A percentile compares a stretch with the other conserved stretches of the same genome.
These are phyloP conservation scores for Hypselothyrea guttata DNA, from an alignment of 2,888 invertebrate species.

Conservation along the genomic window DNA sequence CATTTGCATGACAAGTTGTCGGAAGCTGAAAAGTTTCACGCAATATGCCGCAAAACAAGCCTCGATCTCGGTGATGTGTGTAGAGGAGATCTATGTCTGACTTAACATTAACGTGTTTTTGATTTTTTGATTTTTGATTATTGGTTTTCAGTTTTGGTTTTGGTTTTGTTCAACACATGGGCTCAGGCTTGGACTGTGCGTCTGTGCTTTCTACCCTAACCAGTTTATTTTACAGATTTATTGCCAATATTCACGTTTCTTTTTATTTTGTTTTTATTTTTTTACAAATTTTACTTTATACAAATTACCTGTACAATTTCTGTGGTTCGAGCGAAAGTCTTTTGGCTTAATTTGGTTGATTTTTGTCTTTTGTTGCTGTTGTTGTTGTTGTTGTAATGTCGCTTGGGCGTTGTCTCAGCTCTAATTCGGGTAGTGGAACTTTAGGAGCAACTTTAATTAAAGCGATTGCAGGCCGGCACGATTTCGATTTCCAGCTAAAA, in stretches of 20 bases:
- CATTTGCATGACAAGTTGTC: conserved; percentile 73
- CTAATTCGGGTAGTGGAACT: conserved; percentile 45
- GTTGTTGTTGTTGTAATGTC: conserved; percentile 16
- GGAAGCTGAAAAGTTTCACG: conserved; percentile 64
- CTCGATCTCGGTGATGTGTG: conserved; percentile 17
- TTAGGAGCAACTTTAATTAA: conserved; percentile 66
- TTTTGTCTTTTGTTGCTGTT: conserved; percentile 22
- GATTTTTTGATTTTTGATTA: conserved; percentile 16
- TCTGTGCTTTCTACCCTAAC: conserved; percentile 67
- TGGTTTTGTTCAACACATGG: conserved; percentile 1
- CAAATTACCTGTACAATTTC: conserved; percentile 62
- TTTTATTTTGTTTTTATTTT: conserved; percentile 20
- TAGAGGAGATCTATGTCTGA: conserved; percentile 40
- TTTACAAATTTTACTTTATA: conserved; percentile 46
- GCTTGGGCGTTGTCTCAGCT: conserved; percentile 68
- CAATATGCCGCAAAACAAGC: conserved; percentile 56
- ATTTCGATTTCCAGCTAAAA: conserved; percentile 59
- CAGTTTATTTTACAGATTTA: conserved; percentile 66
- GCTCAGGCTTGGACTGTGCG: conserved; percentile 44
- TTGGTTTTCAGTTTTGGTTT: background rate
- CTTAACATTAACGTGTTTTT: conserved; percentile 24
- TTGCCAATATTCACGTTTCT: conserved; percentile 65
- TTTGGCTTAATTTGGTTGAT: conserved; percentile 52
- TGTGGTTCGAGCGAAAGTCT: conserved; percentile 65
- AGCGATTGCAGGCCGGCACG: conserved; percentile 64